Base-by-base conservation (phyloP, 2,797 vertebrate species). In the Leucoraja ocellata region DNA sequence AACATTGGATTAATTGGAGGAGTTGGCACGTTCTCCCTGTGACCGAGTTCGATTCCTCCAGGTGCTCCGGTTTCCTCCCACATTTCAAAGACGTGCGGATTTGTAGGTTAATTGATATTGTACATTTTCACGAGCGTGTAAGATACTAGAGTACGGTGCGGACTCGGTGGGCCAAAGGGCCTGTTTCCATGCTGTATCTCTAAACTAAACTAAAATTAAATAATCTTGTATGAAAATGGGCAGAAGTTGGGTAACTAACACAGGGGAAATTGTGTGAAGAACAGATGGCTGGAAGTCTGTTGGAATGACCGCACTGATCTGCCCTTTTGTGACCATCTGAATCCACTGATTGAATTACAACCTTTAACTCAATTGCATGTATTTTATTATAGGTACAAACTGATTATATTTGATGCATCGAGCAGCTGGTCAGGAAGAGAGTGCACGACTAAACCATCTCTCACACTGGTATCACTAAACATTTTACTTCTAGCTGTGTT, bases 311-410 rank as follows among this genome's bases (percentile, higher is more conserved):
- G 21, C 84, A 68, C 84, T 68, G n/a, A 16, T 32, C 65, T 10
- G 84, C 16, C 63, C 63, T 65, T 88, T 68, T 88, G 84, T 88
- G 84, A 68, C n/a, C 84, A 88, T 68, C 61, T 65, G n/a, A 68
- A 88, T 36, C n/a, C 63, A 9, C 84, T 88, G 84, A 88, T 88
- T 68, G 68, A 68, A 88, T 88, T 88, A 88, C 84, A 88, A 63
- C 63, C 61, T 68, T 88, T 88, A 88, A 88, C 16, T 68, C 63
- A 32, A 65, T 88, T 88, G 54, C 25, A 61, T 9, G 3, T n/a
- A 14, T 61, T 61, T 65, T 88, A 79, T 36, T 68, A 18, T 18
- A 68, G 21, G 63, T 88, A 32, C 28, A 32, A 36, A 18, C 16
- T 36, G 63, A 68, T 68, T 68, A 32, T 36, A 36, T 46, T 88